Evolutionary conservation across 2,797 vertebrate species (phyloP), one percentile per base, ranked within the genome.

Genomic region (Sciurus carolinensis): DNA sequence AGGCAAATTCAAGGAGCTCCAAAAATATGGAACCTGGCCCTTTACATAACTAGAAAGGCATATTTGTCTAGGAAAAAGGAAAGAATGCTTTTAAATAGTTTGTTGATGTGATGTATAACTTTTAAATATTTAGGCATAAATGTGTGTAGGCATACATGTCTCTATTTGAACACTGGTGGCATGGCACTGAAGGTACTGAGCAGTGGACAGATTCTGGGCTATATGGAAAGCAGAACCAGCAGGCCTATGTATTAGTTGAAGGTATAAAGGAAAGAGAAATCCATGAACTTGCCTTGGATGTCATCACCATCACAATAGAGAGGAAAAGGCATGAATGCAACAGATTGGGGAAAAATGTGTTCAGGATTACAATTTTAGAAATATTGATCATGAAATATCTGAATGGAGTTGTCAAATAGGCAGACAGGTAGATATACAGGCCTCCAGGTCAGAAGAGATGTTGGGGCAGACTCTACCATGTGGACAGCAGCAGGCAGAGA

Each of bases 251-350:
- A 17, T 13, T 67, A 42, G 62, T 28, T 22, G 4, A n/a, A 6
- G 39, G 11, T 39, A 7, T 30, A 8, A 52, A 14, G n/a, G 47
- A 57, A 33, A 11, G 28, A 17, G 2, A 33, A 20, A 36, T 20
- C 36, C 13, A 36, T 0, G 0, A 36, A 30, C 20, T 1, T 2
- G 44, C 28, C 7, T 8, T 1, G 42, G n/a, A 30, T n/a, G 22
- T 39, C 8, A 2, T 20, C 44, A 10, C 30, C 12, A 14, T 50
- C n/a, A 4, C n/a, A 24, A 24, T 76, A 80, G 67, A 50, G 0
- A 17, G 28, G 14, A 5, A 15, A 47, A 79, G 54, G 18, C 18
- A 62, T 26, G 59, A 62, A 62, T 62, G 42, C 52, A 33, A 10
- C 3, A 1, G 77, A 9, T 85, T 28, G 47, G 0, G 44, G 30